These are phyloP conservation scores for Zelostemma sp. DNA, from an alignment of 1,140 invertebrate species.

Conservation along the genomic window DNA sequence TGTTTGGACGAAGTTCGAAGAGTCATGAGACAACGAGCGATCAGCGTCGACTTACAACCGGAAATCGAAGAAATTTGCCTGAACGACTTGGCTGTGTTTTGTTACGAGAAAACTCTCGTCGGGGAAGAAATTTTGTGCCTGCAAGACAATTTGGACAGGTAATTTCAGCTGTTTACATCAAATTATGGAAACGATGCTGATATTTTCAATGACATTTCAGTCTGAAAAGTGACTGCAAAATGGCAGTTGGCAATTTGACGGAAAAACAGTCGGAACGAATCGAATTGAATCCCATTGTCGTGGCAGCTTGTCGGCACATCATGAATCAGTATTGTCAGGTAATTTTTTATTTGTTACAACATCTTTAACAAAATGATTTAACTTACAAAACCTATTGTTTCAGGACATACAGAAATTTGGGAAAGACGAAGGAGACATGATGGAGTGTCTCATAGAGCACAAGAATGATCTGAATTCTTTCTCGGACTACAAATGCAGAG, in stretches of 20 bases:
- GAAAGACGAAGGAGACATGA: slow-evolving; percentile 86
- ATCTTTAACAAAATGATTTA: no score
- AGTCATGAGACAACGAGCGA: slow-evolving; percentile 92
- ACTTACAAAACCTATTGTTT: slow-evolving; percentile 13
- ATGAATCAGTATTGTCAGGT: slow-evolving; percentile 87
- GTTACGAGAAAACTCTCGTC: slow-evolving; percentile 85
- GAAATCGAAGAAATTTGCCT: slow-evolving; percentile 94
- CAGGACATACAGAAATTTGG: slow-evolving; percentile 75
- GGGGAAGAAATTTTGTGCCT: slow-evolving; percentile 93
- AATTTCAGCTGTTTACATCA: slow-evolving; percentile 17
- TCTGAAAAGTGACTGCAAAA: slow-evolving; percentile 77
- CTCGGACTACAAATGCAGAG: slow-evolving; percentile 86
- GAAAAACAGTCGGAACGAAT: slow-evolving; percentile 89
- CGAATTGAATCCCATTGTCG: slow-evolving; percentile 89
- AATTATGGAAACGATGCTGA: not conserved
- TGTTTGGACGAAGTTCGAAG: slow-evolving; percentile 87
- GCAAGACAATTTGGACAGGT: slow-evolving; percentile 88
- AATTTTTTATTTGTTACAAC: slow-evolving; percentile 22
- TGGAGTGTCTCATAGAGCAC: slow-evolving; percentile 94
- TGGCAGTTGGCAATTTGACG: slow-evolving; percentile 88
- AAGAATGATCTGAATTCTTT: slow-evolving; percentile 88
- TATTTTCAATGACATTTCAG: slow-evolving; percentile 50
- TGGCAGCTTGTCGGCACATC: slow-evolving; percentile 83
- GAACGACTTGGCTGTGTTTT: slow-evolving; percentile 85
- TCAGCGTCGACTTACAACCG: slow-evolving; percentile 92